Percentiles rank a stretch among this genome's conserved stretches.
Conservation (phyloP, 2,888 invertebrate genomes). For the Torymus tubicola region DNA sequence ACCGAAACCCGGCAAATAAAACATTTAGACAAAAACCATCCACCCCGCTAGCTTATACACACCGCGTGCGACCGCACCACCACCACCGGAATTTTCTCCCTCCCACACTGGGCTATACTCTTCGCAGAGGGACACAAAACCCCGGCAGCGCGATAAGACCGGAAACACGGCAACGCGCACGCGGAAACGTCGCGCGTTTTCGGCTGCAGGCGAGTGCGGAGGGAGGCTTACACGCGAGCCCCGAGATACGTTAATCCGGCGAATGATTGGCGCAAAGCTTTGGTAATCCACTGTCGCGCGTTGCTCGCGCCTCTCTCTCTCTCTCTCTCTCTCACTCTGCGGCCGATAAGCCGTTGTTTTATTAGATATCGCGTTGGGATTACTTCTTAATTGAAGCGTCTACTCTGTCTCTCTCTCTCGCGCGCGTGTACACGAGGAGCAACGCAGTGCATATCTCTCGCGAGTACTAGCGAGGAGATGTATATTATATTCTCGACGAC, state of each 20-base stretch:
- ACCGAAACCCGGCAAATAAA: too few species aligned
- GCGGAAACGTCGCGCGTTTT: neutral
- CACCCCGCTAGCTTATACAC: too few species aligned
- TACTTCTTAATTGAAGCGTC: constrained; percentile 54
- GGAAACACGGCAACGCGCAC: neutral
- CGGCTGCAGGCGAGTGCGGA: neutral
- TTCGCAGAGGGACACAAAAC: too few species aligned
- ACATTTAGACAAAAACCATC: too few species aligned
- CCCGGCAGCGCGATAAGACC: neutral
- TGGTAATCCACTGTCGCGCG: constrained; percentile 65
- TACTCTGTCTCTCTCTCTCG: neutral
- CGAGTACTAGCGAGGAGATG: constrained; percentile 2
- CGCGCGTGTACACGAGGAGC: neutral
- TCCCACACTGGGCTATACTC: too few species aligned
- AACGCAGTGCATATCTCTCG: neutral
- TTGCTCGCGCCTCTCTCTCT: constrained; percentile 13
- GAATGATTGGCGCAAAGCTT: constrained; percentile 67
- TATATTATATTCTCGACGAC: too few species aligned
- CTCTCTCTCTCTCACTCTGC: neutral
- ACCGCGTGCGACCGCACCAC: too few species aligned
- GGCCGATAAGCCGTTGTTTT: constrained; percentile 53
- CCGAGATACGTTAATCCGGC: constrained; percentile 63
- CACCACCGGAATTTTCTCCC: too few species aligned
- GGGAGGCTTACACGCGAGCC: constrained; percentile 19
- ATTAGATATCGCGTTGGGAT: constrained; percentile 52